Evolutionary conservation across 1,140 invertebrate genomes (phyloP).

Genomic region (Lutraria rhynchaena): DNA sequence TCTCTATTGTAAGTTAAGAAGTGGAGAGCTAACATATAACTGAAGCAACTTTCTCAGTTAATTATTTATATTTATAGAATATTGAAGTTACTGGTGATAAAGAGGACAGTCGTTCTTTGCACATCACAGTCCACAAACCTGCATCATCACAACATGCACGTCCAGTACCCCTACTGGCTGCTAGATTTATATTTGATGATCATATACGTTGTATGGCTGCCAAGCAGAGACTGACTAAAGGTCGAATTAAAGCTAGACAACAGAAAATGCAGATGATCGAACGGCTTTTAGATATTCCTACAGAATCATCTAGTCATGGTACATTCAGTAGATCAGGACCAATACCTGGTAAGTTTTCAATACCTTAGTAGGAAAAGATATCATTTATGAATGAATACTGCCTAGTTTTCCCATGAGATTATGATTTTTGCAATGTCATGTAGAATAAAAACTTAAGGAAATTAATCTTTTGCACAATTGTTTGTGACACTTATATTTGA

Average conservation of each 20-base stretch:
- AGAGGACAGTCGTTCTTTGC: constrained; percentile 97
- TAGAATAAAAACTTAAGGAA: too few relatives aligned
- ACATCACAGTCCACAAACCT: constrained; percentile 96
- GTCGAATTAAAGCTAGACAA: constrained; percentile 93
- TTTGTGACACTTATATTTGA: too few relatives aligned
- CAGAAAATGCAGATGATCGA: constrained; percentile 94
- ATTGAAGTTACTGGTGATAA: constrained; percentile 93
- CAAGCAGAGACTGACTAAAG: constrained; percentile 90
- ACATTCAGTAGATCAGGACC: constrained; percentile 63
- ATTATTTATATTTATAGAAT: constrained; percentile 82
- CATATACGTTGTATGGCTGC: constrained; percentile 98
- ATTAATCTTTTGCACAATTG: too few relatives aligned
- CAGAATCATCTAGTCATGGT: constrained; percentile 59
- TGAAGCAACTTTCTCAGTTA: too few relatives aligned
- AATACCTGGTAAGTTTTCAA: constrained; percentile 68
- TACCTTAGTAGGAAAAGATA: too few relatives aligned
- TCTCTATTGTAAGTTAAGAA: too few relatives aligned
- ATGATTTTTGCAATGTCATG: too few relatives aligned
- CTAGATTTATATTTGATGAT: constrained; percentile 99
- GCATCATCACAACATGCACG: constrained; percentile 74
- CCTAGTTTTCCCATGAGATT: too few relatives aligned
- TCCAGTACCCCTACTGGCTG: constrained; percentile 88
- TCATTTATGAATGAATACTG: too few relatives aligned
- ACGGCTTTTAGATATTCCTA: constrained; percentile 91
- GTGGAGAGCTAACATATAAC: too few relatives aligned